Evolutionary conservation across 92 coral and sea anemone genomes (phyloP), one percentile per base, ranked within the genome.

Genomic region (Isaurus tuberculatus): DNA sequence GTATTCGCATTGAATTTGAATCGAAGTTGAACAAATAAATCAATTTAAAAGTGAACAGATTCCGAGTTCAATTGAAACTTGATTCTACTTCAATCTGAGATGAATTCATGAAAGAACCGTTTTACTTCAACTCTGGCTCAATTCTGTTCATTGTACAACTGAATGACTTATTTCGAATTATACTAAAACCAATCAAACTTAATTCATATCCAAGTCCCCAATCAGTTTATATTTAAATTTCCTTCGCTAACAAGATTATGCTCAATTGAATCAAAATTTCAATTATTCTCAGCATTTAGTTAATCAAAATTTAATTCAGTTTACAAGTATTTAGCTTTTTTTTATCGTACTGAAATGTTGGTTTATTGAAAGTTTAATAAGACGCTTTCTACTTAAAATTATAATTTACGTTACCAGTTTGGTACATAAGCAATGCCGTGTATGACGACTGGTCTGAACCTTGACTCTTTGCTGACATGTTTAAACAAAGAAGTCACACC

Each of bases 241-340:
- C 33, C 17, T 34, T 11, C 81, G 11, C 51, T 29, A 5, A 0
- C 32, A 26, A 63, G 36, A 63, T 63, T 29, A 26, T 19, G 27
- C n/a, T 20, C 77, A 71, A 42, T 71, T 40, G 53, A 7, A 15
- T 31, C 23, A 3, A 40, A 71, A 72, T 27, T 29, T 48, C 80
- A 74, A 51, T 51, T 33, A 43, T 28, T 17, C 44, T 34, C 36
- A 23, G 27, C 22, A 29, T 49, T 74, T n/a, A 75, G 11, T 19
- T 8, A 57, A n/a, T 25, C 46, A 77, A 34, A 16, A 20, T 63
- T 63, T 26, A 63, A 22, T 9, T 63, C 5, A 22, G 69, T 16
- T 25, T 63, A 63, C 6, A 8, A 1, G 28, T 23, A 20, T 23
- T 60, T 60, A 22, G 29, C 29, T 63, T 33, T 61, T 61, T 14